Conservation (phyloP, 1,140 invertebrate species). For the Sinonovacula constricta region DNA sequence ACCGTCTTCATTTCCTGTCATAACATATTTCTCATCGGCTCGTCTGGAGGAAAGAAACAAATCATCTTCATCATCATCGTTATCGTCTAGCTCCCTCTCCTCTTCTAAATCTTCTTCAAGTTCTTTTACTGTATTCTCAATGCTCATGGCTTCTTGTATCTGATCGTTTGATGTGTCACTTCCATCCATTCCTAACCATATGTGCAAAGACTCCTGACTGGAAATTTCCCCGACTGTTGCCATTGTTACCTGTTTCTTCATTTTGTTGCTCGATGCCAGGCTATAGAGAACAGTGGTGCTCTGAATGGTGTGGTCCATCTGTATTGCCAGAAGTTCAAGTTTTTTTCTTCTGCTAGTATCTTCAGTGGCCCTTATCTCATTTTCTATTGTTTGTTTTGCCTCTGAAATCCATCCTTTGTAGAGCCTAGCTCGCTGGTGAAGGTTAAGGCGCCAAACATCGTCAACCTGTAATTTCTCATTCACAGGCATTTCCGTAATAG, state of each 20-base stretch:
- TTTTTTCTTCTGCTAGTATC: too few relatives aligned
- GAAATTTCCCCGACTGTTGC: not conserved
- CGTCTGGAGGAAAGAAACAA: not conserved
- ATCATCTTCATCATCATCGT: constrained; percentile 20
- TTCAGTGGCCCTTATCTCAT: too few relatives aligned
- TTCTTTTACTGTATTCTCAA: not conserved
- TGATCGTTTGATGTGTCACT: not conserved
- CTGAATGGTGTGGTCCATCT: too few relatives aligned
- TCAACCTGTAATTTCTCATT: too few relatives aligned
- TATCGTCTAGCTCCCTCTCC: constrained; percentile 12
- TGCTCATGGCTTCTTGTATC: constrained; percentile 1
- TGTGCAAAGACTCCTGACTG: not conserved
- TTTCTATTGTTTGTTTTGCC: too few relatives aligned
- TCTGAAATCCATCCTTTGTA: constrained; percentile 66
- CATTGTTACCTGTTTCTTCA: not conserved
- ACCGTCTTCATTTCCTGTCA: constrained; percentile 13
- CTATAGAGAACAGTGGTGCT: too few relatives aligned
- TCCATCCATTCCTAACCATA: constrained; percentile 25
- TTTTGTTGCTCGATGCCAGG: not conserved
- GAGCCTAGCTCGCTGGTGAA: constrained; percentile 69
- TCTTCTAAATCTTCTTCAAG: constrained; percentile 30
- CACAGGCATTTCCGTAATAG: too few relatives aligned
- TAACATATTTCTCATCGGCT: not conserved
- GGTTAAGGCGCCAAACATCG: constrained; percentile 63
- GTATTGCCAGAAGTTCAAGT: too few relatives aligned